Evolutionary conservation across 2,113 vertebrate genomes (phyloP), one percentile per base, ranked within the genome.

Genomic region (Rutilus rutilus): DNA sequence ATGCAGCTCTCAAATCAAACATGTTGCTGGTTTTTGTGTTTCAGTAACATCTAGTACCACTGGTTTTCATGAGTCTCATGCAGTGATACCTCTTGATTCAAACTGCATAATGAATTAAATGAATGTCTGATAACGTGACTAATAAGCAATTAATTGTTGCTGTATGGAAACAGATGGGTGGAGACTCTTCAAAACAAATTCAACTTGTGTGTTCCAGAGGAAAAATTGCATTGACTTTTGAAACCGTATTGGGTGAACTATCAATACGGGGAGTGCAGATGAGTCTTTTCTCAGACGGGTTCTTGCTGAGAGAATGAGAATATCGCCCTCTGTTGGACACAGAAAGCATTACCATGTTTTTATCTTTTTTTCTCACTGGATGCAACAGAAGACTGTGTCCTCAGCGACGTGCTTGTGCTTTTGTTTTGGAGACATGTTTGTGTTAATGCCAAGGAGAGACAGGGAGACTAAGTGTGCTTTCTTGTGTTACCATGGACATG

Each of bases 261-360:
- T 23, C 8, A 33, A 65, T 15, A 42, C 1, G 15, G 50, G 15
- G 50, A 71, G 21, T 0, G 15, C 65, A 21, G 33, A 71, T 17
- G 62, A 65, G 64, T 33, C 14, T 71, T 71, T 23, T 42, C 4
- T 71, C 36, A 23, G 9, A 42, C 4, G 12, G 39, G 21, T 60
- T 59, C 11, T 23, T 64, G 36, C 2, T 21, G 19, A 64, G n/a
- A 45, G n/a, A 64, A 80, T 45, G 39, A 6, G n/a, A 64, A 80
- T 64, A 45, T 10, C 11, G 15, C 78, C 78, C 78, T 64, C 78
- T 80, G 59, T 39, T 80, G 78, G 78, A 64, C n/a, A 30, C n/a
- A 19, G 3, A 5, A 80, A 45, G 23, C 23, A 80, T 45, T 10
- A 33, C 17, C 9, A 33, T 23, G 12, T 59, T 60, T 39, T 7